Base-by-base conservation (phyloP, 37 sponge, comb jelly and placozoan genomes). In the Haliclona indistincta region DNA sequence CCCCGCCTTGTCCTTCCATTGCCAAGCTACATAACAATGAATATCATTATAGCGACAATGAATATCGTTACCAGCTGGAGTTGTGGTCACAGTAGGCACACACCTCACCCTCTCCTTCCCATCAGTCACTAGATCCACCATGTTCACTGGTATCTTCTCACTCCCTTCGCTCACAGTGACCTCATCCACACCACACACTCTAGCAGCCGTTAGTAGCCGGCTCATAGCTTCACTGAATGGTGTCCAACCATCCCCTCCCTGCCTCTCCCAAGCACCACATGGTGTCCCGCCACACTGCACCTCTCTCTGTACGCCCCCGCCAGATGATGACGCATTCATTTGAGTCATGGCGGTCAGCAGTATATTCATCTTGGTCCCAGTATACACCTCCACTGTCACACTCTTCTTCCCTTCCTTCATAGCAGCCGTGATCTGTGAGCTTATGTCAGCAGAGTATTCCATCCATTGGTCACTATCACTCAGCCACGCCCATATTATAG, bases 231-330 rank as follows among this genome's bases (percentile, higher is more conserved):
- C 41, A 4, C 68, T 22, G 63, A 75, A 80, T n/a, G 49, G 45
- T 38, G 43, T 62, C 91, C 91, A 90, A 6, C 72, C 68, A 25
- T 32, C 43, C 43, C 44, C 56, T 47, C 80, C 78, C 65, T 84
- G 22, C 91, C 91, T 85, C 61, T 90, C 86, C 91, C 91, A 90
- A 36, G 73, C 38, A 23, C 63, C 64, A 26, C 54, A 0, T 6
- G 35, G 61, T 29, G 22, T 23, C 23, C 51, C 30, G 0, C 33
- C 19, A 37, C 92, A 91, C 28, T 88, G 49, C 11, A 91, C 54
- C n/a, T 78, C 60, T 15, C 92, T 43, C 62, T 86, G 72, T 71
- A 75, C 74, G 0, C 92, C 92, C 3, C n/a, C n/a, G n/a, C n/a
- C n/a, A n/a, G n/a, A n/a, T n/a, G 92, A 86, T 4, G 68, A 10